Conservation (phyloP, 1,140 invertebrate genomes). For the Lineus longissimus region DNA sequence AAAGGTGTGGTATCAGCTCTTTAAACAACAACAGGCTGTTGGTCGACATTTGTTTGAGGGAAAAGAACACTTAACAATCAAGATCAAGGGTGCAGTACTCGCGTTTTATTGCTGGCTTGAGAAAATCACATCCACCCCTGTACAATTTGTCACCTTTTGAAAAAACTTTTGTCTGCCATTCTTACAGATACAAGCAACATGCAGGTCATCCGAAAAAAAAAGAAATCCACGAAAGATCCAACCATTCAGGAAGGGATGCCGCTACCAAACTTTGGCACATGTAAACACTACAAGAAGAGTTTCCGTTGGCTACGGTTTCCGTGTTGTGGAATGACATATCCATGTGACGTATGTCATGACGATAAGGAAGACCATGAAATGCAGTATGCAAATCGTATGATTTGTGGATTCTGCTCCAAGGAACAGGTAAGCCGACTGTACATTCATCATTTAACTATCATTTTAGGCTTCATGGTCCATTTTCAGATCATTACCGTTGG, state of each 20-base stretch:
- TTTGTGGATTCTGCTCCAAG: constrained; percentile 55
- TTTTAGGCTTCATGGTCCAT: neutral
- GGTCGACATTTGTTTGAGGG: too few species aligned
- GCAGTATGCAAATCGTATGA: constrained; percentile 51
- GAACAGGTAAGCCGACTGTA: constrained; percentile 48
- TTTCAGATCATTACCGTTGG: too few species aligned
- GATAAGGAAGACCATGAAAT: constrained; percentile 54
- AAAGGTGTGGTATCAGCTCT: too few species aligned
- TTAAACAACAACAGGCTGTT: too few species aligned
- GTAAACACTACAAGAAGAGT: constrained; percentile 56
- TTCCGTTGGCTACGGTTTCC: constrained; percentile 55
- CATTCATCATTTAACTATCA: neutral
- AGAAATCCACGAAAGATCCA: constrained; percentile 32
- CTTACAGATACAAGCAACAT: constrained; percentile 21
- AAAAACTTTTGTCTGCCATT: too few species aligned
- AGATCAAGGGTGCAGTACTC: too few species aligned
- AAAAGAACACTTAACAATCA: too few species aligned
- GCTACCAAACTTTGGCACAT: constrained; percentile 50
- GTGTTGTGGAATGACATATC: constrained; percentile 54
- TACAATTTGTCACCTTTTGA: too few species aligned
- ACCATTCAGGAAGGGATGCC: constrained; percentile 50
- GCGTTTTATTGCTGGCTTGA: too few species aligned
- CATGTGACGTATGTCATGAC: constrained; percentile 55
- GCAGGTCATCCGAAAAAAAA: constrained; percentile 15
- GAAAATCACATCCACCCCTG: too few species aligned